Evolutionary conservation across 2,113 vertebrate genomes (phyloP).

Genomic region (Neogobius melanostomus): DNA sequence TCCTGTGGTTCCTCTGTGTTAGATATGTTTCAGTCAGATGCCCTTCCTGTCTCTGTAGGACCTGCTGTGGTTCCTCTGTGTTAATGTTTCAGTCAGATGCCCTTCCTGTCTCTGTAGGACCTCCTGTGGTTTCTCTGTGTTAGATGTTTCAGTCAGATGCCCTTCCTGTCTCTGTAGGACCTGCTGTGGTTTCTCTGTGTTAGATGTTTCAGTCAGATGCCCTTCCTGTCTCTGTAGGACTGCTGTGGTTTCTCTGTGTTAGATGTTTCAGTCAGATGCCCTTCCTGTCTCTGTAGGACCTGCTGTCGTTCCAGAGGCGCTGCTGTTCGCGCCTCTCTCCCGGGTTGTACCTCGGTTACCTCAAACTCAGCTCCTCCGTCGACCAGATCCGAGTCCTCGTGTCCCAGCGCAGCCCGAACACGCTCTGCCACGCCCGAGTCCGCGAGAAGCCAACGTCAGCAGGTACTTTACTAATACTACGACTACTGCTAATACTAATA

Average conservation of each 20-base stretch:
- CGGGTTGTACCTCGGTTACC: conserved; percentile 91
- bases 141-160: no score
- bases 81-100: no score
- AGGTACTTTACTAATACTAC: conserved; percentile 68
- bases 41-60: no score
- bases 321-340: conserved; percentile 86
- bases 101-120: no score
- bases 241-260: conserved; percentile 77
- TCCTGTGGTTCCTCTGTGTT: no score
- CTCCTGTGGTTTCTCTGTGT: no score
- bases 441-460: conserved; percentile 91
- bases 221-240: conserved; percentile 61
- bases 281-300: conserved; percentile 77
- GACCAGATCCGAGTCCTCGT: conserved; percentile 97
- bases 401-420: conserved; percentile 87
- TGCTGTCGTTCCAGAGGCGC: conserved; percentile 87
- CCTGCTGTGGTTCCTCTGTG: no score
- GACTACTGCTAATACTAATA: not conserved
- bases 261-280: no score
- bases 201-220: no score
- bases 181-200: no score
- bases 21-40: no score
- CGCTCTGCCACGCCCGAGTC: conserved; percentile 89
- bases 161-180: no score
- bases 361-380: conserved; percentile 97